Evolutionary conservation across 2,113 vertebrate genomes (phyloP), one percentile per base, ranked within the genome.

Genomic region (Danio rerio): DNA sequence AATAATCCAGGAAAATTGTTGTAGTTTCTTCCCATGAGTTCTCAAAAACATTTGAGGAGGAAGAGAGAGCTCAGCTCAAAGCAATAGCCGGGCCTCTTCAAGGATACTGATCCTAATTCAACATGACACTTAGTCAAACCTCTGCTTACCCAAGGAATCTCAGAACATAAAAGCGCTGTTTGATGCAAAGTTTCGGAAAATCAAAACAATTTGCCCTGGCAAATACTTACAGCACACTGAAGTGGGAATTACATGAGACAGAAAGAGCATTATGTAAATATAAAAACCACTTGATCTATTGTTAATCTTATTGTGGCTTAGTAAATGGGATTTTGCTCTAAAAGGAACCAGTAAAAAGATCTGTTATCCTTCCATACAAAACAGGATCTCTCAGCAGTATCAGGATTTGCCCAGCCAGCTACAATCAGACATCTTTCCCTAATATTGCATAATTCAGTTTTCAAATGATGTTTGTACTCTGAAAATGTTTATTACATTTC

Each of bases 91-190:
- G 73, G 71, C 71, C 78, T 66, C 81, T 86, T 91, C 88, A 87
- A 62, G 15, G 72, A 43, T 74, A 53, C 65, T 75, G 84, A 89
- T 84, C 82, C 91, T 86, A 87, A 93, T 88, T 4, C 65, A 78
- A 90, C 58, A 86, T 77, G 92, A 90, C 90, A 85, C 31, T 43
- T 55, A 82, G 81, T 91, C 89, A 90, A 92, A 90, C 86, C 86
- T 86, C 55, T 21, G 85, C 66, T 9, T 74, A 63, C 43, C 47
- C 69, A 31, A 2, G 55, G n/a, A 85, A 73, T 49, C 55, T n/a
- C 73, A 43, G 65, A 73, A 70, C 85, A 85, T 80, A 83, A 74
- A 76, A 31, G 20, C 70, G 0, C 83, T 70, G 87, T 84, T 79
- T 84, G 86, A 93, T 82, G 78, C 58, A 53, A 78, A 81, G 86